Percentiles rank a stretch among this genome's conserved stretches.
These are phyloP conservation scores for Hyperoplus immaculatus DNA, from an alignment of 2,797 vertebrate species.

Conservation along the genomic window DNA sequence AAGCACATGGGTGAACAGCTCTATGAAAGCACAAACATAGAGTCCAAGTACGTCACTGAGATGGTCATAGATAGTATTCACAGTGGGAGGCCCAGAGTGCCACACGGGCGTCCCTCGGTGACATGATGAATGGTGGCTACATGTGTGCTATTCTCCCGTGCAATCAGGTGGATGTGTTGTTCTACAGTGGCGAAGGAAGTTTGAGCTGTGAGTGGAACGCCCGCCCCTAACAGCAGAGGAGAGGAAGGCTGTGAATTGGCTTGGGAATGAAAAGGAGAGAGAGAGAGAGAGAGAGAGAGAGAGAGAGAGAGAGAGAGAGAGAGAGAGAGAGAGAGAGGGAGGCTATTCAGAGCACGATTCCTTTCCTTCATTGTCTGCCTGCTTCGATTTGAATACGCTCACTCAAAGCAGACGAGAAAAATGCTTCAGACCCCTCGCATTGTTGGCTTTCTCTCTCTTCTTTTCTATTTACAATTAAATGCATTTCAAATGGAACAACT, in stretches of 20 bases:
- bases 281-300: background rate
- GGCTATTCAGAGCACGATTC: constrained; percentile 87
- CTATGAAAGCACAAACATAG: constrained; percentile 36
- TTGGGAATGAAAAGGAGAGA: constrained; percentile 73
- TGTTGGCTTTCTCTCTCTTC: constrained; percentile 85
- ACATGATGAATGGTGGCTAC: constrained; percentile 48
- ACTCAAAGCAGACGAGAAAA: constrained; percentile 85
- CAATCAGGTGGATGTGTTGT: constrained; percentile 76
- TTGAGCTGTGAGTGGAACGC: constrained; percentile 68
- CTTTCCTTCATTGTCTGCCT: constrained; percentile 84
- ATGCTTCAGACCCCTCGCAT: constrained; percentile 84
- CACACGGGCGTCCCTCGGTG: constrained; percentile 33
- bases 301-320: constrained; percentile 11
- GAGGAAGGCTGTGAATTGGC: constrained; percentile 80
- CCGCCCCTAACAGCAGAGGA: constrained; percentile 73
- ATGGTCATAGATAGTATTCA: constrained; percentile 32
- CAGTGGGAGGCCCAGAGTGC: constrained; percentile 21
- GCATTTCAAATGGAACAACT: constrained; percentile 91
- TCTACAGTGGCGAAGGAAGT: constrained; percentile 69
- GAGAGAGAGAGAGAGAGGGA: constrained; percentile 56
- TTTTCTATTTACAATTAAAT: constrained; percentile 92
- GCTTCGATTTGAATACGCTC: constrained; percentile 86
- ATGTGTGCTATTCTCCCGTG: constrained; percentile 38
- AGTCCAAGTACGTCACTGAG: constrained; percentile 28
- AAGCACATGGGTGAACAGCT: constrained; percentile 54